These are phyloP conservation scores for Chlamydotis undulata DNA, from an alignment of 2,113 vertebrate species.

Conservation along the genomic window DNA sequence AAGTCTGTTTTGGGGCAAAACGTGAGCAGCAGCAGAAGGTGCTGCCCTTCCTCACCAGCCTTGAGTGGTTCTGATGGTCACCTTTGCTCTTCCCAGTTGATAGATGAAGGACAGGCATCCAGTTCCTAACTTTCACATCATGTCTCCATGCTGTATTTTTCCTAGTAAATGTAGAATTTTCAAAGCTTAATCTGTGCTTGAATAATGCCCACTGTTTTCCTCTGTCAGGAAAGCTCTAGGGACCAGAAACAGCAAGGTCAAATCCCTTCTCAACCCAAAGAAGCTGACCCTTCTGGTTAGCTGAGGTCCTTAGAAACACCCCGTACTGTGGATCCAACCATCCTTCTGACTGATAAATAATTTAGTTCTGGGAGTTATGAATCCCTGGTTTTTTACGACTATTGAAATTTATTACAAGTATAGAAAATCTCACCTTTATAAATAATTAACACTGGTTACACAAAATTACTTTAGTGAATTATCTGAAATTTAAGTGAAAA, in stretches of 20 bases:
- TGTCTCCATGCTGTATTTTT: not conserved
- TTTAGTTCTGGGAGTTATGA: constrained; percentile 12
- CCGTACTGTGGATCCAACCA: not conserved
- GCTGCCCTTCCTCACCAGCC: not conserved
- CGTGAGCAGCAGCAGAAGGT: not conserved
- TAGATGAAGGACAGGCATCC: not conserved
- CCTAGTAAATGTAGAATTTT: not conserved
- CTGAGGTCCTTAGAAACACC: not conserved
- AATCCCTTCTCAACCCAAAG: not conserved
- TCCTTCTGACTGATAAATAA: constrained; percentile 31
- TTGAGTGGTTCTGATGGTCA: not conserved
- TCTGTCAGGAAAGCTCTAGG: not conserved
- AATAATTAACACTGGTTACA: constrained; percentile 56
- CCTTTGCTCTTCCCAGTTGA: not conserved
- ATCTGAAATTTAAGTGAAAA: constrained; percentile 38
- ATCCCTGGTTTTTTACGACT: constrained; percentile 14
- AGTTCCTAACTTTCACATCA: not conserved
- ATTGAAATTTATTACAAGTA: constrained; percentile 42
- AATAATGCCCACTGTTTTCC: not conserved
- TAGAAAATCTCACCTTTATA: constrained; percentile 52
- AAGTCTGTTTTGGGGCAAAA: not conserved
- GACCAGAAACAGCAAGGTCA: not conserved
- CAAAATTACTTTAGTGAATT: not conserved
- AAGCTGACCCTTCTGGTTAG: not conserved
- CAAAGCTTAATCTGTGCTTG: not conserved